Evolutionary conservation across 2,888 invertebrate species (phyloP).

Genomic region (Choristoneura rosaceana): DNA sequence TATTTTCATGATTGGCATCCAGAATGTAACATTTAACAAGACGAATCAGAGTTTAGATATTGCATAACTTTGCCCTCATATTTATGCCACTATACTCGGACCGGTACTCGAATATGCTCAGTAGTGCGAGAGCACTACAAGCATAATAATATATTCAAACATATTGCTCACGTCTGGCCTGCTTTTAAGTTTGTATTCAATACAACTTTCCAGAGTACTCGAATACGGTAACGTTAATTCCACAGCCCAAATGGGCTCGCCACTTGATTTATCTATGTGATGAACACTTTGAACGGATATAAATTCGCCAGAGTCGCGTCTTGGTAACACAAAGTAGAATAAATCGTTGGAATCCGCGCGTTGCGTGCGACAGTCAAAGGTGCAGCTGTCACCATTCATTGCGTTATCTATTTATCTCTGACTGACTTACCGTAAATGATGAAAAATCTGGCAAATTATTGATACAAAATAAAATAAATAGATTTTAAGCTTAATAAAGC

Average conservation of each 20-base stretch:
- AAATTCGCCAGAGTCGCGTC: conserved; percentile 56
- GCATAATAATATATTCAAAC: background rate
- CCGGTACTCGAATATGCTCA: background rate
- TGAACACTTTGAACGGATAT: conserved; percentile 48
- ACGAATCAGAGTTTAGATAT: background rate
- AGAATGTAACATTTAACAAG: background rate
- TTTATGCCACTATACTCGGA: background rate
- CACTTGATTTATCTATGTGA: conserved; percentile 42
- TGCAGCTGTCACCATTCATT: conserved; percentile 59
- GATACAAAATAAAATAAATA: conserved; percentile 4
- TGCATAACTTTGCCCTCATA: background rate
- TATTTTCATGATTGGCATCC: background rate
- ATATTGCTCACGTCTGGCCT: background rate
- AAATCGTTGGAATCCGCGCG: conserved; percentile 62
- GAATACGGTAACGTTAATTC: conserved; percentile 45
- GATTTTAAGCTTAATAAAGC: background rate
- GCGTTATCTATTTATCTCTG: conserved; percentile 48
- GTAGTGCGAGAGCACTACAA: background rate
- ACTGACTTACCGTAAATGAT: conserved; percentile 24
- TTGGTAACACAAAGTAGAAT: conserved; percentile 69
- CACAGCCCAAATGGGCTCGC: conserved; percentile 38
- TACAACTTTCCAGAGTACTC: conserved; percentile 26
- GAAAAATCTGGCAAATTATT: conserved; percentile 16
- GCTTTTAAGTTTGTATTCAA: conserved; percentile 10
- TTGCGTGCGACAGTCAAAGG: conserved; percentile 56